phyloP scores from a whole-genome alignment of 2,113 vertebrate genomes.

The Elephantulus edwardii region DNA sequence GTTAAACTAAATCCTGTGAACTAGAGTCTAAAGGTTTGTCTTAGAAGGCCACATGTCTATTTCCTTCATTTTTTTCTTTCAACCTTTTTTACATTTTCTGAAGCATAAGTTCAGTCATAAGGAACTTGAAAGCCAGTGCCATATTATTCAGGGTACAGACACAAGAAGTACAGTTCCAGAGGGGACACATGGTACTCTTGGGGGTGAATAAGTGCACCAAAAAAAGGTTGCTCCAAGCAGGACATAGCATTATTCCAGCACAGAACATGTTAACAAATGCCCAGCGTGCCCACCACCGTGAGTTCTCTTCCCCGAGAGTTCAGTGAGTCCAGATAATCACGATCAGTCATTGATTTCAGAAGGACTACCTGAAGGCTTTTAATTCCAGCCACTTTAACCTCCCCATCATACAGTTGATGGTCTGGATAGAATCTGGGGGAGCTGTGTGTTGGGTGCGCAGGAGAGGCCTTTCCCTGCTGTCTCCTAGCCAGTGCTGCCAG shows the following conservation, averaged over 20 bases:
- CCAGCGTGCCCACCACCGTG: background rate
- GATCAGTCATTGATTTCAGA: background rate
- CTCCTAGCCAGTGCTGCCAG: background rate
- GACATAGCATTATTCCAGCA: background rate
- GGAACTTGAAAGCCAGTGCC: background rate
- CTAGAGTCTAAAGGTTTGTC: background rate
- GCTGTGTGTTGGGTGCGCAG: too few species aligned
- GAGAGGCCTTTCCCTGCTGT: too few species aligned
- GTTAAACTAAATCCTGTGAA: background rate
- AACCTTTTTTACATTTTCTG: background rate
- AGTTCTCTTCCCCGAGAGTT: background rate
- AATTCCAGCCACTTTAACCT: background rate
- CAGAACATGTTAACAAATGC: background rate
- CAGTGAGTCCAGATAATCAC: background rate
- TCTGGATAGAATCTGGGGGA: background rate
- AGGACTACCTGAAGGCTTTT: background rate
- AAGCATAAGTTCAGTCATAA: background rate
- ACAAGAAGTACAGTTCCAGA: background rate
- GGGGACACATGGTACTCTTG: background rate
- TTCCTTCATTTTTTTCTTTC: slow-evolving; percentile 1
- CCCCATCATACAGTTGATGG: background rate
- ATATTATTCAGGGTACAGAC: background rate
- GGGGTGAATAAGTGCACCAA: background rate
- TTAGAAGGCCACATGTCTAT: slow-evolving; percentile 29
- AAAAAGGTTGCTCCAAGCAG: background rate